phyloP scores from a whole-genome alignment of 2,797 vertebrate genomes.

The Galago senegalensis region DNA sequence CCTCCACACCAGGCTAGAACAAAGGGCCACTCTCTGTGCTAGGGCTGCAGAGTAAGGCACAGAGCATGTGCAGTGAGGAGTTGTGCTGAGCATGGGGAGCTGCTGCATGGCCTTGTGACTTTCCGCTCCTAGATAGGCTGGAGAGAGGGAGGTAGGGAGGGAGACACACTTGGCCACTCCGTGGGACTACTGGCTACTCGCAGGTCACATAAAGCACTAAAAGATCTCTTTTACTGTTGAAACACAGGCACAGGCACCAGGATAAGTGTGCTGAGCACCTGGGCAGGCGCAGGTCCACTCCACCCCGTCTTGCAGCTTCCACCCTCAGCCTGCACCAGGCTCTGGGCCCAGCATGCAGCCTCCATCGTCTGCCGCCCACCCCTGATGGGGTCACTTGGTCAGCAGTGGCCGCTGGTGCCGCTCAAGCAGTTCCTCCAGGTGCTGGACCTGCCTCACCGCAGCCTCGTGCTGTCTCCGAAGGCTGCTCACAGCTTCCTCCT shows the following conservation, averaged over 20 bases:
- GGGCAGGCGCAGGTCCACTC: rapidly evolving
- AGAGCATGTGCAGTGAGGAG: rapidly evolving
- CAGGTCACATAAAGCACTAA: background rate
- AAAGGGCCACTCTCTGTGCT: background rate
- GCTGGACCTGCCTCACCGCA: conserved; percentile 93
- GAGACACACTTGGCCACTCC: rapidly evolving
- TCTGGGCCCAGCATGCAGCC: background rate
- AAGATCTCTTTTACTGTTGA: conserved; percentile 83
- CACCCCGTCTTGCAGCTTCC: rapidly evolving
- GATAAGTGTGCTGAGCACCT: background rate
- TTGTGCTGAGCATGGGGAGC: background rate
- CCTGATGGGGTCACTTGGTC: conserved; percentile 89
- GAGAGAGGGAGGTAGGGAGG: too few relatives aligned
- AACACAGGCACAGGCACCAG: background rate
- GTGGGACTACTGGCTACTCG: too few relatives aligned
- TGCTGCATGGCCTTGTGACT: background rate
- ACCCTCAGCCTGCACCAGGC: background rate
- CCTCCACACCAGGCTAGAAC: background rate
- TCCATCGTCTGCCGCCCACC: background rate
- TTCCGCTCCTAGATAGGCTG: background rate
- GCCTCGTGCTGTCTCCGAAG: conserved; percentile 95
- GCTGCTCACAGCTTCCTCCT: conserved; percentile 94
- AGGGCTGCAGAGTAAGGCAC: background rate
- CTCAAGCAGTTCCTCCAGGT: conserved; percentile 95
- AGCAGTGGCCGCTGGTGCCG: conserved; percentile 93